Percentiles rank a stretch among this genome's conserved stretches.
phyloP scores from a whole-genome alignment of 1,140 invertebrate species.

The Drosophila sulfurigaster region DNA sequence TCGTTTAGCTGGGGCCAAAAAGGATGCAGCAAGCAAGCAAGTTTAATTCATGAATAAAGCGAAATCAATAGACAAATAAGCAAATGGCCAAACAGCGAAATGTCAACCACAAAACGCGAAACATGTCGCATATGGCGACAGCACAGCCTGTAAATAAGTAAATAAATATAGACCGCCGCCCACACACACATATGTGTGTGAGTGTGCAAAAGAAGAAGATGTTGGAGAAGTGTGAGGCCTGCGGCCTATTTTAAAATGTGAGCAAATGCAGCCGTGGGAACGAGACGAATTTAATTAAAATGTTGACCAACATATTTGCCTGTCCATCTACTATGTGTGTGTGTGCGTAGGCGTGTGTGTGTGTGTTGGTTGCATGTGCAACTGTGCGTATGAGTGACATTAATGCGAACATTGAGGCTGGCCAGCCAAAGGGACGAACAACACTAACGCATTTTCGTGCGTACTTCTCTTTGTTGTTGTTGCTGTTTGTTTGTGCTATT shows the following conservation, averaged over 20 bases:
- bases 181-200: slow-evolving; percentile 25
- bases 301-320: slow-evolving; percentile 66
- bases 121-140: slow-evolving; percentile 66
- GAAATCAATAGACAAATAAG: slow-evolving; percentile 49
- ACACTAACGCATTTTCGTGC: slow-evolving; percentile 48
- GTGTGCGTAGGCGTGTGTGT: slow-evolving; percentile 35
- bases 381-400: slow-evolving; percentile 82
- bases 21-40: slow-evolving; percentile 4
- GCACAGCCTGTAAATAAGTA: slow-evolving; percentile 64
- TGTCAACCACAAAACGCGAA: slow-evolving; percentile 64
- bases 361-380: slow-evolving; percentile 64
- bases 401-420: slow-evolving; percentile 74
- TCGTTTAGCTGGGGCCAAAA: slow-evolving; percentile 31
- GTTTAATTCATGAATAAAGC: slow-evolving; percentile 50
- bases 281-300: slow-evolving; percentile 77
- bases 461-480: slow-evolving; percentile 39
- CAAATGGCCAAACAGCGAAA: slow-evolving; percentile 46
- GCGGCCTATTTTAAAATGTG: slow-evolving; percentile 71
- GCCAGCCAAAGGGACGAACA: slow-evolving; percentile 41
- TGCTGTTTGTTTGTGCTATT: slow-evolving; percentile 67
- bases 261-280: slow-evolving; percentile 40
- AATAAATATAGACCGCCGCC: slow-evolving; percentile 72
- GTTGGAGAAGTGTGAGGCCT: neutral
- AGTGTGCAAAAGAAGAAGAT: slow-evolving; percentile 15
- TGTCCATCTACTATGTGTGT: slow-evolving; percentile 7